Evolutionary conservation across 2,113 vertebrate genomes (phyloP).

Genomic region (Rafetus swinhoei): DNA sequence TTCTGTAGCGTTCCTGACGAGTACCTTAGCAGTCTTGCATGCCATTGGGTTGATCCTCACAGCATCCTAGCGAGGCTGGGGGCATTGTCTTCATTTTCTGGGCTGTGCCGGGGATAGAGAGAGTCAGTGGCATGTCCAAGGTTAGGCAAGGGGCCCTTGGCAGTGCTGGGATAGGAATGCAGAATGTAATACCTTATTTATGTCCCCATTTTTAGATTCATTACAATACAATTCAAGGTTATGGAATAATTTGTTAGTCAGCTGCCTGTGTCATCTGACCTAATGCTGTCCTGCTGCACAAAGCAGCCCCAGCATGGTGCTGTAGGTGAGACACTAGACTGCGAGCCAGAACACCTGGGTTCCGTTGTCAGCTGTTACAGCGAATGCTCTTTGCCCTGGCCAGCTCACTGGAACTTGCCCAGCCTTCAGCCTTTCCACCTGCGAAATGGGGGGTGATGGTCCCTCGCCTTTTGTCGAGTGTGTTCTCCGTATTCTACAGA

Average conservation of each 20-base stretch:
- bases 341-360: background rate
- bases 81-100: background rate
- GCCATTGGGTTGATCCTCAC: background rate
- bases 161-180: background rate
- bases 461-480: background rate
- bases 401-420: background rate
- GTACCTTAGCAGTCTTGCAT: background rate
- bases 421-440: background rate
- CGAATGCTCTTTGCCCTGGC: background rate
- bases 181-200: background rate
- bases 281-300: background rate
- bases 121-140: conserved; percentile 33
- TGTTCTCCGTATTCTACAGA: background rate
- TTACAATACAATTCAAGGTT: background rate
- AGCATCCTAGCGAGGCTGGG: background rate
- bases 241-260: background rate
- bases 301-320: background rate
- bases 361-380: background rate
- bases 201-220: background rate
- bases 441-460: background rate
- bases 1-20: background rate
- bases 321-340: background rate
- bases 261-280: background rate
- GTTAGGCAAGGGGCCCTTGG: background rate
- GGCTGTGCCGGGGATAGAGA: background rate